Percentiles rank a stretch among this genome's conserved stretches.
These are phyloP conservation scores for Nannoperca obscura DNA, from an alignment of 2,797 vertebrate species.

Conservation along the genomic window DNA sequence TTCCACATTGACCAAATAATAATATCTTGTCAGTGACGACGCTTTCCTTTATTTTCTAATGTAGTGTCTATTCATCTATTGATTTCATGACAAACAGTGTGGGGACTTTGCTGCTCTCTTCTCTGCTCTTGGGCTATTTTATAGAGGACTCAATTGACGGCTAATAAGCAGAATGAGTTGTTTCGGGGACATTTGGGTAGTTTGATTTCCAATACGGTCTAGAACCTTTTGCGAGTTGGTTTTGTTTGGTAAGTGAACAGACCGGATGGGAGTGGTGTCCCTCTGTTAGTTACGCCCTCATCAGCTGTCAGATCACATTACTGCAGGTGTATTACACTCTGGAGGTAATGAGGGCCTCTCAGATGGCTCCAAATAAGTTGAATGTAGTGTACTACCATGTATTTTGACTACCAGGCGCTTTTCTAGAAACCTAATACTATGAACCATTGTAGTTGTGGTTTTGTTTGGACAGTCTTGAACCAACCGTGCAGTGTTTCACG, in stretches of 20 bases:
- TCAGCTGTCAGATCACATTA: not conserved
- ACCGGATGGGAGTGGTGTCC: too few relatives aligned
- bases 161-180: slow-evolving; percentile 11
- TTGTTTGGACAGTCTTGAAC: not conserved
- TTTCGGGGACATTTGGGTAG: slow-evolving; percentile 11
- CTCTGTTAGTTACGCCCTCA: not conserved
- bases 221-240: slow-evolving; percentile 26
- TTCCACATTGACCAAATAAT: slow-evolving; percentile 33
- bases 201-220: slow-evolving; percentile 4
- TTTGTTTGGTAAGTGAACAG: slow-evolving; percentile 15
- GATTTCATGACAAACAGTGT: slow-evolving; percentile 1
- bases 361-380: not conserved
- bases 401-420: not conserved
- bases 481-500: not conserved
- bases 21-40: slow-evolving; percentile 19
- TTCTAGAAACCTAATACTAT: not conserved
- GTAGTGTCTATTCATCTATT: slow-evolving; percentile 10
- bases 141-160: not conserved
- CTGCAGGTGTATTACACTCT: slow-evolving; percentile 1
- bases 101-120: slow-evolving; percentile 10
- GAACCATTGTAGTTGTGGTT: not conserved
- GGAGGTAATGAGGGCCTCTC: not conserved
- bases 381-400: not conserved
- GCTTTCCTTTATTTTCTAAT: slow-evolving; percentile 17
- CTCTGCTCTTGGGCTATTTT: not conserved